A percentile compares a stretch with the other conserved stretches of the same genome.
Evolutionary conservation across 2,888 invertebrate species (phyloP).

Genomic region (Drosophila formosana): DNA sequence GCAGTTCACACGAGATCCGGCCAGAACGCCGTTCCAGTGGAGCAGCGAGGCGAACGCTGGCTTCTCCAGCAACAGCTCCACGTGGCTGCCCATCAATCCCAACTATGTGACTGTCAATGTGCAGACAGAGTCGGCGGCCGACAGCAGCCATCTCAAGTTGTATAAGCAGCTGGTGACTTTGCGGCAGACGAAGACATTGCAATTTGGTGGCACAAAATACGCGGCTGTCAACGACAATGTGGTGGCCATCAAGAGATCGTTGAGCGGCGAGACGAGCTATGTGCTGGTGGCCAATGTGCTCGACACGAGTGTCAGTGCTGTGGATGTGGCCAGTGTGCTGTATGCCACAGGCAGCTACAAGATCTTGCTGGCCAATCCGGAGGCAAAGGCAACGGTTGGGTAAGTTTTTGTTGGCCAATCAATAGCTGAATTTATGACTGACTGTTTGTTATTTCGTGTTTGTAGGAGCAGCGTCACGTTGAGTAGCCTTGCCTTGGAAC

Average conservation of each 20-base stretch:
- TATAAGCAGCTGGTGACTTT: constrained; percentile 87
- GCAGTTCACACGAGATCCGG: constrained; percentile 88
- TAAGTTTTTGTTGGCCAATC: constrained; percentile 49
- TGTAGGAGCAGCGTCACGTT: constrained; percentile 66
- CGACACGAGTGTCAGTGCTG: constrained; percentile 60
- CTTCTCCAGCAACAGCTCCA: constrained; percentile 78
- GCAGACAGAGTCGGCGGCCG: constrained; percentile 84
- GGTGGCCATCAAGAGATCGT: constrained; percentile 77
- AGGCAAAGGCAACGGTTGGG: constrained; percentile 75
- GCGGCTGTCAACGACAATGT: constrained; percentile 76
- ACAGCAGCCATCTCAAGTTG: constrained; percentile 87
- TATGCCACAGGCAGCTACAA: constrained; percentile 61
- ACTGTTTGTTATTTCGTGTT: background rate
- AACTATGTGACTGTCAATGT: constrained; percentile 88
- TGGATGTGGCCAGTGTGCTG: constrained; percentile 81
- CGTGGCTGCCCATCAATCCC: constrained; percentile 86
- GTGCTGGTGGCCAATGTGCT: constrained; percentile 86
- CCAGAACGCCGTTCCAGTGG: constrained; percentile 89
- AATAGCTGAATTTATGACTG: constrained; percentile 10
- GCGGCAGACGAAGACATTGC: constrained; percentile 75
- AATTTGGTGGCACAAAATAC: constrained; percentile 72
- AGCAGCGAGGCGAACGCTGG: constrained; percentile 84
- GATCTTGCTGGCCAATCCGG: constrained; percentile 71
- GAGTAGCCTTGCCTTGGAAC: constrained; percentile 63
- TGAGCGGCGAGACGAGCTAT: constrained; percentile 80